Percentiles rank a stretch among this genome's conserved stretches.
These are phyloP conservation scores for Wiebesia pumilae DNA, from an alignment of 1,140 invertebrate genomes.

Conservation along the genomic window DNA sequence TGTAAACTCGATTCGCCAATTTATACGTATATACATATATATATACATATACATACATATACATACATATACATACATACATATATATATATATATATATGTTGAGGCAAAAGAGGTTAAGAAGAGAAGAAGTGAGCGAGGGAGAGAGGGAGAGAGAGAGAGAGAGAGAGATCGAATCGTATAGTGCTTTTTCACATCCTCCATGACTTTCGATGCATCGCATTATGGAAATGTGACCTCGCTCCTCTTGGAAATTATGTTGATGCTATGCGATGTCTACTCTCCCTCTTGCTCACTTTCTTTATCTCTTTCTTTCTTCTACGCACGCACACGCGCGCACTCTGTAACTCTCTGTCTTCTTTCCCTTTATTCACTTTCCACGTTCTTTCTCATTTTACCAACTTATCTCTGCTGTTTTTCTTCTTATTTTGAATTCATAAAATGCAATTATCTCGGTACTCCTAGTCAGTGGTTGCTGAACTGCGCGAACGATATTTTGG, in stretches of 20 bases:
- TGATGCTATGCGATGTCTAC: slow-evolving; percentile 66
- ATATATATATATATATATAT: background rate
- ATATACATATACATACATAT: background rate
- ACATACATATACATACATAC: background rate
- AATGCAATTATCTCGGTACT: slow-evolving; percentile 63
- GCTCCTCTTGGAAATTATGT: slow-evolving; percentile 70
- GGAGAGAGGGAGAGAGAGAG: slow-evolving; percentile 14
- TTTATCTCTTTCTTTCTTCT: background rate
- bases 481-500: slow-evolving; percentile 38
- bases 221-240: slow-evolving; percentile 71
- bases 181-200: slow-evolving; percentile 23
- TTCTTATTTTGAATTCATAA: slow-evolving; percentile 67
- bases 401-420: background rate
- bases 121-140: background rate
- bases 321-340: background rate
- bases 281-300: background rate
- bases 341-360: slow-evolving; percentile 22
- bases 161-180: slow-evolving; percentile 13
- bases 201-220: slow-evolving; percentile 68
- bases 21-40: no score
- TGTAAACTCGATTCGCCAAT: background rate
- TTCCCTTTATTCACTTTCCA: slow-evolving; percentile 54
- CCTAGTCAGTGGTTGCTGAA: background rate
- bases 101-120: background rate
- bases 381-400: slow-evolving; percentile 4